Conservation (phyloP, 2,797 vertebrate genomes). For the Naso thynnoides region DNA sequence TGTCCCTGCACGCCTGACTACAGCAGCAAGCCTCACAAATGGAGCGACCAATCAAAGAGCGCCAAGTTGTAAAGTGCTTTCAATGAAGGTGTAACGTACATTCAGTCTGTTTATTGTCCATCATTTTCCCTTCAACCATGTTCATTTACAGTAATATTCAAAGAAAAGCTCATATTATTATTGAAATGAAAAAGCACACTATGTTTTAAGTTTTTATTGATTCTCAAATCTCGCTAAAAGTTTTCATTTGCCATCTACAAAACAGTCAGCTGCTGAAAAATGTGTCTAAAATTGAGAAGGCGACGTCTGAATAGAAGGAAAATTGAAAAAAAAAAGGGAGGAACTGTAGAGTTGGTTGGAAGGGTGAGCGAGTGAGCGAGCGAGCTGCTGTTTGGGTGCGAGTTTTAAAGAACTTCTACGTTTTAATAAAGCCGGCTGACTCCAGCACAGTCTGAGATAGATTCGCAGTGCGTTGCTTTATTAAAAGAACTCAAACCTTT, state of each 20-base stretch:
- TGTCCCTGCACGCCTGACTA: no score
- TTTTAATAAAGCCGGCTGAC: conserved; percentile 62
- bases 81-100: no score
- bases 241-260: background rate
- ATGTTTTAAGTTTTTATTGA: background rate
- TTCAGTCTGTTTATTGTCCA: no score
- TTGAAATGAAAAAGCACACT: no score
- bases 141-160: no score
- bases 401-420: conserved; percentile 32
- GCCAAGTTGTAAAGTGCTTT: no score
- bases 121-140: no score
- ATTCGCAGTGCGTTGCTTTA: conserved; percentile 53
- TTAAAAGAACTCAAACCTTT: conserved; percentile 69
- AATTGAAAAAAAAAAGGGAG: background rate
- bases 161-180: no score
- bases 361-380: background rate
- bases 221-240: background rate
- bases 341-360: background rate
- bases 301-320: background rate
- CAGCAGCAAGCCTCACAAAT: no score
- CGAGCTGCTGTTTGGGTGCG: background rate
- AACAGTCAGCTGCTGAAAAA: background rate
- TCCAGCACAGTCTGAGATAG: conserved; percentile 19
- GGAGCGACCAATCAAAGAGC: no score
- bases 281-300: background rate